phyloP scores from a whole-genome alignment of 2,113 vertebrate species.

The Mormyrus iriodes region DNA sequence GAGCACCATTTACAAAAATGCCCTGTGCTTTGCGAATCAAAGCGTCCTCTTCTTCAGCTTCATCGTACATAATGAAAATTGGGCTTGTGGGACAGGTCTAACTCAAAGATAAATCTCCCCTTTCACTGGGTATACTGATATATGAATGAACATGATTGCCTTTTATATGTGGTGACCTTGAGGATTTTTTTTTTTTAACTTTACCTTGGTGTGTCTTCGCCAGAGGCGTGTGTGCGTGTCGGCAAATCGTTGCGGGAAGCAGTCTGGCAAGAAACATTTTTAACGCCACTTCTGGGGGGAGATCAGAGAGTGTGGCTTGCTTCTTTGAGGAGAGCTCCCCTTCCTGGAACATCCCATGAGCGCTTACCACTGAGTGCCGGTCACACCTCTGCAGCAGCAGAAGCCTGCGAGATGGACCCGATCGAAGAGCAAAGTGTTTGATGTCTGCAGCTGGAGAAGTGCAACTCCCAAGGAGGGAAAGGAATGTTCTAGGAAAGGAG shows the following conservation, averaged over 20 bases:
- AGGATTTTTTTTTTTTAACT: conserved; percentile 11
- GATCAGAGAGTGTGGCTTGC: not conserved
- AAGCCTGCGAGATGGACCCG: not conserved
- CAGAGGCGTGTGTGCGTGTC: not conserved
- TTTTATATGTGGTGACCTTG: conserved; percentile 47
- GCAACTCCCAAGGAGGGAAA: not conserved
- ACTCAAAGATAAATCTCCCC: conserved; percentile 43
- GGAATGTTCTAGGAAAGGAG: not conserved
- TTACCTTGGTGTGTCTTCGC: not conserved
- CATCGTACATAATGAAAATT: conserved; percentile 45
- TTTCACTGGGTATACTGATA: conserved; percentile 35
- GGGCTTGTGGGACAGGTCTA: conserved; percentile 41
- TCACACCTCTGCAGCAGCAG: not conserved
- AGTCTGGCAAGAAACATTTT: not conserved
- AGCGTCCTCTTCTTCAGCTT: conserved; percentile 30
- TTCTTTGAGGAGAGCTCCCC: not conserved
- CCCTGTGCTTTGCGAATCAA: conserved; percentile 27
- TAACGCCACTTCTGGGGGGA: not conserved
- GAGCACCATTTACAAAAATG: conserved; percentile 32
- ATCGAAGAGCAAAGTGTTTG: not conserved
- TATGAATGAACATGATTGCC: conserved; percentile 54
- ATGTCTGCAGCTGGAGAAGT: not conserved
- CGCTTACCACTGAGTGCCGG: not conserved
- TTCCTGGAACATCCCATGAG: not conserved
- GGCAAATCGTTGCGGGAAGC: not conserved